Evolutionary conservation across 1,140 invertebrate species (phyloP).

Genomic region (Cephus cinctus): DNA sequence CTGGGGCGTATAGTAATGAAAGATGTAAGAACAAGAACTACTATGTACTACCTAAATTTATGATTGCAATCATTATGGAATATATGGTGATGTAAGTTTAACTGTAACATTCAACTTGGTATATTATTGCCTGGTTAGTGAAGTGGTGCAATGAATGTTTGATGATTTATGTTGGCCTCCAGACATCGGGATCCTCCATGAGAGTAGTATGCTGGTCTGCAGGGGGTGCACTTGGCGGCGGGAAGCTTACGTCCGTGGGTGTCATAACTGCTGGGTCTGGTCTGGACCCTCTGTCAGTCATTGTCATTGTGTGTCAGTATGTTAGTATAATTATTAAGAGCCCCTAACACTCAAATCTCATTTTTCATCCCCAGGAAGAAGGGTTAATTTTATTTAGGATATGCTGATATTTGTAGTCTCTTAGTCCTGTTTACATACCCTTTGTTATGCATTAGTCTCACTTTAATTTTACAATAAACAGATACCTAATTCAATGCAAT

Average conservation of each 20-base stretch:
- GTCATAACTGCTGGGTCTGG: constrained; percentile 81
- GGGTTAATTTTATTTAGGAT: too few relatives aligned
- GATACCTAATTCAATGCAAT: too few relatives aligned
- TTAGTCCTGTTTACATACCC: too few relatives aligned
- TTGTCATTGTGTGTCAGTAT: background rate
- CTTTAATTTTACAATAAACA: too few relatives aligned
- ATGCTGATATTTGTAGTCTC: too few relatives aligned
- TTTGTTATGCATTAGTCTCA: too few relatives aligned
- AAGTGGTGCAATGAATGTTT: constrained; percentile 53
- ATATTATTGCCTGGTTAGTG: constrained; percentile 55
- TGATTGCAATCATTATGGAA: too few relatives aligned
- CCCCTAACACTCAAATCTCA: background rate
- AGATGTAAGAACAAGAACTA: too few relatives aligned
- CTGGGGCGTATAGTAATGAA: too few relatives aligned
- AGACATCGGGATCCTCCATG: constrained; percentile 86
- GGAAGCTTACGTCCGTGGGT: constrained; percentile 63
- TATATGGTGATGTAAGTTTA: too few relatives aligned
- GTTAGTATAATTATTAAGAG: background rate
- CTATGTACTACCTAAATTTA: too few relatives aligned
- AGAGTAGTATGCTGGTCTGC: constrained; percentile 72
- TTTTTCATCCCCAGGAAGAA: too few relatives aligned
- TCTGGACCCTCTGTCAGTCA: constrained; percentile 68
- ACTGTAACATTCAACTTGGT: constrained; percentile 31
- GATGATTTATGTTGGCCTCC: constrained; percentile 79
- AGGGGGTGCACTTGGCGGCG: constrained; percentile 63